Base-by-base conservation (phyloP, 1,140 invertebrate genomes). In the Rhizoglyphus robini region DNA sequence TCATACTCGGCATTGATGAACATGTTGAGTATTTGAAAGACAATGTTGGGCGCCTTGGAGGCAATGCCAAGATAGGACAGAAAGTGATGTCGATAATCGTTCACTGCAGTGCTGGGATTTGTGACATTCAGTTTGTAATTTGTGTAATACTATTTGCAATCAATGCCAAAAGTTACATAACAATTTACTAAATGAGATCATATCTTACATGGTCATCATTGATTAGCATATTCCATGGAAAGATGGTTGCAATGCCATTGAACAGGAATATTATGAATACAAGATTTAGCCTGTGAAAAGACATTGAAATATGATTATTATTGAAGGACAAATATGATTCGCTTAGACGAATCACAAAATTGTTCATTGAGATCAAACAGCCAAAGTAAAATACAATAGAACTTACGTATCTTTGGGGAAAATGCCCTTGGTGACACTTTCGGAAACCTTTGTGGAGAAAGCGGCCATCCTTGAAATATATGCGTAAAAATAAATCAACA, bases 191-290 rank as follows among this genome's bases (percentile, higher is more conserved):
- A 61, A 18, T 23, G 47, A 25, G 61, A 34, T 27, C n/a, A 60
- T 20, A 38, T 81, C 83, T 84, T 80, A 92, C 89, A 69, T 75
- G 70, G 75, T 88, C 88, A 5, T 93, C 93, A 62, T 88, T 98
- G 70, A 99, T 96, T 74, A 99, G 96, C 90, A 97, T 97, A 76
- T 99, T 99, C 95, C 95, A 99, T 18, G 94, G 91, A 79, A 94
- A 92, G 36, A 99, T 80, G 0, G 86, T 87, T 18, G 93, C 95
- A 66, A 99, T 81, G 15, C 96, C 96, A 78, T 98, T 93, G 31
- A 98, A 78, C 60, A 97, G 69, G 73, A 98, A 83, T 48, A 91
- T 94, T 3, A 94, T 77, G 76, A 88, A 96, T 11, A 97, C 89
- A 27, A 96, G 74, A 71, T 85, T 83, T 73, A 81, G 86, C 78